phyloP scores from a whole-genome alignment of 2,113 vertebrate species.

The Paratilapia polleni region DNA sequence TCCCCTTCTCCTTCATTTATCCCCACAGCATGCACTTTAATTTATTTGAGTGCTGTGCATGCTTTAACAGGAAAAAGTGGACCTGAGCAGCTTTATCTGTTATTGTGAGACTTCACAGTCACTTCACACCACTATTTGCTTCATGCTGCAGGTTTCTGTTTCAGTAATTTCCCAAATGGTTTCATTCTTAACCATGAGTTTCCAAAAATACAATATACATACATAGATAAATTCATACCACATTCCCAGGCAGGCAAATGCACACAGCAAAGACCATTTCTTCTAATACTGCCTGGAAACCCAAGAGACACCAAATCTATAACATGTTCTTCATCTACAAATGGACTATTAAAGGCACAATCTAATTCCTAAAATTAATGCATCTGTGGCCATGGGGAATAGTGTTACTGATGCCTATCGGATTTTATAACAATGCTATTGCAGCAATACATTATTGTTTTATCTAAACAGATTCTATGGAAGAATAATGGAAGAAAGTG shows the following conservation, averaged over 20 bases:
- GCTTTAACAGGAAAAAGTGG: slow-evolving; percentile 25
- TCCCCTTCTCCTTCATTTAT: slow-evolving; percentile 55
- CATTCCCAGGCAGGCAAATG: background rate
- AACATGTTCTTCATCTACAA: slow-evolving; percentile 21
- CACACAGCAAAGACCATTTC: background rate
- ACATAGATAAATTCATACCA: background rate
- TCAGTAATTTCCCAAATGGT: slow-evolving; percentile 42
- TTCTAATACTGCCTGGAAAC: slow-evolving; percentile 15
- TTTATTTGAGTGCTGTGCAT: slow-evolving; percentile 51
- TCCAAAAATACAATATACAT: slow-evolving; percentile 32
- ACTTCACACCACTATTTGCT: slow-evolving; percentile 9
- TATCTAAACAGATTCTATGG: background rate
- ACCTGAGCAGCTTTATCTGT: slow-evolving; percentile 40
- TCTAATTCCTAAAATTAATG: slow-evolving; percentile 28
- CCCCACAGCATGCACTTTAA: slow-evolving; percentile 48
- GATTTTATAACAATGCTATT: background rate
- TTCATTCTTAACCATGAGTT: slow-evolving; percentile 39
- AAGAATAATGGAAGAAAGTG: no score
- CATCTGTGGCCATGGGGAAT: background rate
- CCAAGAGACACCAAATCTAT: slow-evolving; percentile 17
- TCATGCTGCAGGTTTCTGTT: slow-evolving; percentile 22
- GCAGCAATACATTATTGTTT: background rate
- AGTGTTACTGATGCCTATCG: background rate
- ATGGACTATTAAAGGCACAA: slow-evolving; percentile 20
- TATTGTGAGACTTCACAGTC: slow-evolving; percentile 30